These are phyloP conservation scores for Orthosia incerta DNA, from an alignment of 2,888 invertebrate genomes.

Conservation along the genomic window DNA sequence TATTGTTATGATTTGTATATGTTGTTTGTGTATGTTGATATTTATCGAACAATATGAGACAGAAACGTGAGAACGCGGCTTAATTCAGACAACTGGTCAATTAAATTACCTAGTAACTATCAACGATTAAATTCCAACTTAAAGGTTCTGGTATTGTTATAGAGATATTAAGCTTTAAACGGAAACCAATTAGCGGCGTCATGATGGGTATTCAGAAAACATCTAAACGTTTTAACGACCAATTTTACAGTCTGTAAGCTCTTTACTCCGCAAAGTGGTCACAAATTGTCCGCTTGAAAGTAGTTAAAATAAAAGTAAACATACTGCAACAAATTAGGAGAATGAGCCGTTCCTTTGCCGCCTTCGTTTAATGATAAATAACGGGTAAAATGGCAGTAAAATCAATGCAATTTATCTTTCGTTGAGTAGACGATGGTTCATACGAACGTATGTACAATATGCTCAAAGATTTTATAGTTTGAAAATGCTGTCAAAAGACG, in stretches of 20 bases:
- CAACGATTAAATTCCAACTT: conserved; percentile 20
- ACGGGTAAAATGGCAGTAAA: conserved; percentile 54
- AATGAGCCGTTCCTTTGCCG: conserved; percentile 50
- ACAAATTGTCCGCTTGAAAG: conserved; percentile 53
- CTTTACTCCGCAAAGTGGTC: conserved; percentile 46
- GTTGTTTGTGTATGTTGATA: too few relatives aligned
- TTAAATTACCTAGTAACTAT: conserved; percentile 37
- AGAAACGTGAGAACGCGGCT: conserved; percentile 1
- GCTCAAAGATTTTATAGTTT: conserved; percentile 48
- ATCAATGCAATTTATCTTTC: conserved; percentile 61
- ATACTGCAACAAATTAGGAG: conserved; percentile 60
- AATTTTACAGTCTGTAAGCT: conserved; percentile 58
- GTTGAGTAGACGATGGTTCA: conserved; percentile 44
- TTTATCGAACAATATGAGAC: not conserved
- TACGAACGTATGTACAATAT: conserved; percentile 37
- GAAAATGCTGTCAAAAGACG: conserved; percentile 47
- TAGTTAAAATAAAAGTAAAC: conserved; percentile 60
- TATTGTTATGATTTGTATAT: too few relatives aligned
- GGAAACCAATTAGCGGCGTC: conserved; percentile 55
- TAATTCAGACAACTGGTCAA: conserved; percentile 7
- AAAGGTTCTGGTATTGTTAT: conserved; percentile 45
- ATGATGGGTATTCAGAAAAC: conserved; percentile 56
- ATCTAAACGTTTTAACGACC: conserved; percentile 56
- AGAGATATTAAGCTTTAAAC: conserved; percentile 40
- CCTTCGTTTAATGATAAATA: conserved; percentile 47